Evolutionary conservation across 2,888 invertebrate species (phyloP), one percentile per base, ranked within the genome.

Genomic region (Sicus ferrugineus): DNA sequence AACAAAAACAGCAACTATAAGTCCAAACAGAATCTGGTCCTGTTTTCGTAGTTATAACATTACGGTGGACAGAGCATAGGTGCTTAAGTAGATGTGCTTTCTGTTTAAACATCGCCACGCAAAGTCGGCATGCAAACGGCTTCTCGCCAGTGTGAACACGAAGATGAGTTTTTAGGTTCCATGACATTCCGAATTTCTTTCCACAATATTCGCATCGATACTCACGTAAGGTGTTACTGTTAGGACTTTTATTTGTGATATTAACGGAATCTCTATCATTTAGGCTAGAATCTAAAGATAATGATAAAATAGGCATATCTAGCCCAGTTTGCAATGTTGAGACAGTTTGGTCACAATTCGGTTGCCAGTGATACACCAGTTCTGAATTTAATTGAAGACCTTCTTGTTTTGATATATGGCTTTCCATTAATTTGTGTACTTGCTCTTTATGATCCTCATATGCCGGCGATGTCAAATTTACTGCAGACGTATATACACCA

Each of bases 41-140:
- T 67, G 81, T 81, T 14, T 81, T 80, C 56, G 83, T 83, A 54
- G 93, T 93, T 84, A 94, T 94, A 73, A 94, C 93, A 84, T 93
- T 93, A 76, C 94, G 89, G 88, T 95, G 94, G 72, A 95, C 94
- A 74, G 94, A 94, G 86, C 94, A 94, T 81, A 95, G 88, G 81
- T 95, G 94, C 87, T 94, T 95, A 71, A 95, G 85, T 77, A 95
- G 87, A 83, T 95, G 94, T 6, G 94, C 94, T 83, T 95, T 95
- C 81, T 95, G 94, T 86, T 95, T 95, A 85, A 95, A 95, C 94
- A 94, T 95, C 68, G 94, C 94, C 70, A 94, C 93, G 81, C 94
- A 95, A 59, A 94, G 88, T 77, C 94, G 89, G 88, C 94, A 95
- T 76, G 94, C 94, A 81, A 95, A 95, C 0, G 94, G 94, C 83